Percentiles rank a stretch among this genome's conserved stretches.
Conservation (phyloP, 2,113 vertebrate species). For the Heterotis niloticus region DNA sequence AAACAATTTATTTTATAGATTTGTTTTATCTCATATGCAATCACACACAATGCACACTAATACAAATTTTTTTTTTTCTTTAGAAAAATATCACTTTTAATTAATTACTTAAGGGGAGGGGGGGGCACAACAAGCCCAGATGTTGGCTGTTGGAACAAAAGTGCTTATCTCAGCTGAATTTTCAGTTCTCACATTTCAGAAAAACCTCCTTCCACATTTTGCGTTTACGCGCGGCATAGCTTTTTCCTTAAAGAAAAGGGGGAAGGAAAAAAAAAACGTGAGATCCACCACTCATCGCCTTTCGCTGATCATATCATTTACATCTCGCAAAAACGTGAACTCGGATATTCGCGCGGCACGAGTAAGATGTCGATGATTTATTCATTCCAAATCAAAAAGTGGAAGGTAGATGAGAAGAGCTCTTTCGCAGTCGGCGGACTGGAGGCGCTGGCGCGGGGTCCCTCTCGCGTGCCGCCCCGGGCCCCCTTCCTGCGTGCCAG, state of each 20-base stretch:
- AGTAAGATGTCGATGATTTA: slow-evolving; percentile 97
- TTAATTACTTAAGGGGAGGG: slow-evolving; percentile 50
- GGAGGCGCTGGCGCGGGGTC: slow-evolving; percentile 86
- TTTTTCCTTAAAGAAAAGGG: not conserved
- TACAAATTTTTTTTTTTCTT: not conserved
- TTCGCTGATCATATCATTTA: slow-evolving; percentile 98
- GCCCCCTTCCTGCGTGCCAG: slow-evolving; percentile 84
- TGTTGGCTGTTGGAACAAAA: slow-evolving; percentile 64
- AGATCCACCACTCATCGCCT: slow-evolving; percentile 67
- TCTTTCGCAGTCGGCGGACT: slow-evolving; percentile 93
- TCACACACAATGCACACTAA: not conserved
- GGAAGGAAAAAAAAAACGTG: slow-evolving; percentile 38
- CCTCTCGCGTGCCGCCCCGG: slow-evolving; percentile 73
- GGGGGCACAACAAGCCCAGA: slow-evolving; percentile 37
- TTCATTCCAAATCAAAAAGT: slow-evolving; percentile 83
- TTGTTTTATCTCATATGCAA: not conserved
- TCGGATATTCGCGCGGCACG: slow-evolving; percentile 87
- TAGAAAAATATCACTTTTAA: slow-evolving; percentile 8
- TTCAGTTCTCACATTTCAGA: slow-evolving; percentile 60
- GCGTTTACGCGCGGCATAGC: slow-evolving; percentile 17
- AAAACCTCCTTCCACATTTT: slow-evolving; percentile 53
- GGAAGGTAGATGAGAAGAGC: slow-evolving; percentile 97
- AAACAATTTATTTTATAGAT: not conserved
- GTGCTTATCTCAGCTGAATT: slow-evolving; percentile 69
- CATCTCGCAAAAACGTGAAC: slow-evolving; percentile 88